Evolutionary conservation across 2,113 vertebrate genomes (phyloP), one percentile per base, ranked within the genome.

Genomic region (Scytalopus superciliaris): DNA sequence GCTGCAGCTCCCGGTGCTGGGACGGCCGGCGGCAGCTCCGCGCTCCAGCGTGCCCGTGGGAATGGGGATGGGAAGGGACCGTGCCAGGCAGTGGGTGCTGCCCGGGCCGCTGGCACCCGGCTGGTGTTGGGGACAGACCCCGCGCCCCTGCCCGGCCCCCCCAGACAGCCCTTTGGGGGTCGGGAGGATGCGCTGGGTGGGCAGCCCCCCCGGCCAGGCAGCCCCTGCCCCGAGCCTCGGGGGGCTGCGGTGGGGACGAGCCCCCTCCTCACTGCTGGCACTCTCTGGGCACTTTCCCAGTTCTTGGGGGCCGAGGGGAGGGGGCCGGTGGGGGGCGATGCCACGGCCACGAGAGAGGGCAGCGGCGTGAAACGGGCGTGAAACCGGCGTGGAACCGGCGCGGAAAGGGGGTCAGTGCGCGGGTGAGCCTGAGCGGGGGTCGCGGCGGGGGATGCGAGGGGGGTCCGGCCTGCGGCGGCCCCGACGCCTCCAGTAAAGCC

Each of bases 181-280:
- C 16, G 5, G 55, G 42, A 16, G 14, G 45, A 12, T 6, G 30
- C 19, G 0, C 21, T 15, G 1, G 4, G 53, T 7, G 2, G 47
- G 74, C 47, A 78, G 55, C 64, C 19, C 84, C 28, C 55, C 18
- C 19, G 5, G 25, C 21, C 75, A 9, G 3, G 23, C 16, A 42
- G 7, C 60, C 57, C 59, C 37, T 9, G 59, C 67, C 56, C 60
- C 3, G 24, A 44, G 27, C 39, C 27, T 16, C 12, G 23, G 49
- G 49, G 68, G 56, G 53, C 60, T n/a, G 60, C 4, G 19, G 5
- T 5, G 4, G 22, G 13, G 16, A 9, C 6, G 3, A 72, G 45
- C 53, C 85, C 85, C 74, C 53, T 52, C n/a, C 72, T 19, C 50
- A 25, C 3, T 9, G 40, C 79, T 37, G 39, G 12, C 4, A 10